These are phyloP conservation scores for Platycheirus rosarum DNA, from an alignment of 2,888 invertebrate genomes.

Conservation along the genomic window DNA sequence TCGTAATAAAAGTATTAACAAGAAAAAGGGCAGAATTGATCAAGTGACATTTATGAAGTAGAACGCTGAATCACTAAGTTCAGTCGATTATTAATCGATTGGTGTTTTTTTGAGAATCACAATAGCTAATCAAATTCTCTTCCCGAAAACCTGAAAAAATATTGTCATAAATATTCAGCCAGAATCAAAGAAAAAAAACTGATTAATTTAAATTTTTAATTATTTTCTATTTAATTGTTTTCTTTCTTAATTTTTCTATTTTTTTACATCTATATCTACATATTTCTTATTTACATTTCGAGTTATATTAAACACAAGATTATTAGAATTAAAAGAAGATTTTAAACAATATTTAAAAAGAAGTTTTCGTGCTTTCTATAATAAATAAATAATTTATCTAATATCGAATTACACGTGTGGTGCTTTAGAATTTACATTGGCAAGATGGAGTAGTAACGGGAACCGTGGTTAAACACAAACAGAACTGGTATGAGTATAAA, in stretches of 20 bases:
- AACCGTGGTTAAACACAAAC: slow-evolving; percentile 27
- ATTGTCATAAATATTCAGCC: background rate
- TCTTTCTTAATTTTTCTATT: slow-evolving; percentile 9
- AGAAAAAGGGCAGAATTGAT: no score
- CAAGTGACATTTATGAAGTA: no score
- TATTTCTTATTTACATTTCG: slow-evolving; percentile 27
- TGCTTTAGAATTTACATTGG: slow-evolving; percentile 27
- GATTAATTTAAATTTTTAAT: slow-evolving; percentile 28
- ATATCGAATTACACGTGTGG: background rate
- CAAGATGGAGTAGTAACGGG: slow-evolving; percentile 39
- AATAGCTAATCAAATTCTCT: no score
- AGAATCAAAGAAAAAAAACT: background rate
- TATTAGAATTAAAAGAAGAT: background rate
- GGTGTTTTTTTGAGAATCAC: no score
- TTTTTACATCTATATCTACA: slow-evolving; percentile 20
- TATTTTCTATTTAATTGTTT: slow-evolving; percentile 40
- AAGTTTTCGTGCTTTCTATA: background rate
- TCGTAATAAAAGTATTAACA: no score
- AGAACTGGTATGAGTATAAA: slow-evolving; percentile 40
- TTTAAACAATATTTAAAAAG: background rate
- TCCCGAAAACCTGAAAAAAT: background rate
- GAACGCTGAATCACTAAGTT: no score
- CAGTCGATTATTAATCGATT: no score
- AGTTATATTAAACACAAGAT: background rate
- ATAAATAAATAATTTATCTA: slow-evolving; percentile 12